These are phyloP conservation scores for Bellardia pandia DNA, from an alignment of 2,888 invertebrate species.

Conservation along the genomic window DNA sequence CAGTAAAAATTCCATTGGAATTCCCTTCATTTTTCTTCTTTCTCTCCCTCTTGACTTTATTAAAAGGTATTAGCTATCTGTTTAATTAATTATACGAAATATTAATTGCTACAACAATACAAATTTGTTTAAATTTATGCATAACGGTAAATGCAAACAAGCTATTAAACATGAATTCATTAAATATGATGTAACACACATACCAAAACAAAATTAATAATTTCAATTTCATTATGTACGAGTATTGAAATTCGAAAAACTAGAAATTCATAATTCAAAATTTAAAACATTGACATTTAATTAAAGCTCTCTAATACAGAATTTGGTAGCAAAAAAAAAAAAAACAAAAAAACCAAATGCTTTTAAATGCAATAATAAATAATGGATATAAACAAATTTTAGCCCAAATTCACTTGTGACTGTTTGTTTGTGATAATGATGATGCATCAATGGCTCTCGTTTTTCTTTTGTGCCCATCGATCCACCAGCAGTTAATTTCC, in stretches of 20 bases:
- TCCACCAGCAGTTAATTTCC: constrained; percentile 38
- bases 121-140: constrained; percentile 25
- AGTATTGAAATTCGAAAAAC: constrained; percentile 11
- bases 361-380: constrained; percentile 15
- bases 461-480: not conserved
- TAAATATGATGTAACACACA: constrained; percentile 29
- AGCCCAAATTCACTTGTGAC: constrained; percentile 36
- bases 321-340: not conserved
- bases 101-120: not conserved
- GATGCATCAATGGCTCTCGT: constrained; percentile 2
- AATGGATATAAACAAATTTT: constrained; percentile 26
- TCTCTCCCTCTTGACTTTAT: not conserved
- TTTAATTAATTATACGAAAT: constrained; percentile 13
- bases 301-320: not conserved
- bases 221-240: constrained; percentile 21
- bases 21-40: not conserved
- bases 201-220: constrained; percentile 2
- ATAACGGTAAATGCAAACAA: constrained; percentile 42
- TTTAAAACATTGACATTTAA: constrained; percentile 6
- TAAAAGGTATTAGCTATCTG: not conserved
- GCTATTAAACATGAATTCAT: constrained; percentile 14
- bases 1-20: constrained; percentile 3
- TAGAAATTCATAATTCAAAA: not conserved
- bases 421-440: constrained; percentile 32
- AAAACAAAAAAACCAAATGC: not conserved